Evolutionary conservation across 2,797 vertebrate species (phyloP).

Genomic region (Hapalemur alaotrensis): DNA sequence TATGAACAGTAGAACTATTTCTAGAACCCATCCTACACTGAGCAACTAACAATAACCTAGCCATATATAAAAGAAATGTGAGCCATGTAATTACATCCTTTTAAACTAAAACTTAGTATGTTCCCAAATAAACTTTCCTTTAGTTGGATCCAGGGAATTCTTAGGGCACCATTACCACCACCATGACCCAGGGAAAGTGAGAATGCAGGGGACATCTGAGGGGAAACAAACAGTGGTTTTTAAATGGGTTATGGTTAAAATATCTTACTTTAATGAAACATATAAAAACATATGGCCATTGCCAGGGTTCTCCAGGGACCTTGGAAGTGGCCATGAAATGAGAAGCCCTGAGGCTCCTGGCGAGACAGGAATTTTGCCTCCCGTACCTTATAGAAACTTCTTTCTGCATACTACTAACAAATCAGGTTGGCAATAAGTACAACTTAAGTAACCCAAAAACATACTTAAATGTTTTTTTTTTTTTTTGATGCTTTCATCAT

Average conservation of each 20-base stretch:
- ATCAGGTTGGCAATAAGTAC: neutral
- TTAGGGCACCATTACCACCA: neutral
- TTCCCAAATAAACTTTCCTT: neutral
- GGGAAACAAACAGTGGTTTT: neutral
- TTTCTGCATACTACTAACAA: neutral
- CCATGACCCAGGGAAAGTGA: neutral
- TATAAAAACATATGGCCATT: neutral
- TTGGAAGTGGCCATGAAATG: neutral
- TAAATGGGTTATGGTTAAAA: neutral
- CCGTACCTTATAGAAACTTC: neutral
- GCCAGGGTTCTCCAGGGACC: neutral
- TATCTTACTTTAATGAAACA: neutral
- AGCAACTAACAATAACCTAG: neutral
- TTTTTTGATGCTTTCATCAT: neutral
- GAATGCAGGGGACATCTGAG: neutral
- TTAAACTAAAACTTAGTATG: conserved; percentile 16
- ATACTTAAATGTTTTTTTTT: neutral
- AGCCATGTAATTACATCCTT: neutral
- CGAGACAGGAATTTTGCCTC: neutral
- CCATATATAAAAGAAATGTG: neutral
- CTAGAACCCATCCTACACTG: neutral
- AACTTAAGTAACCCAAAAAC: neutral
- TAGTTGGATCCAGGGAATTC: neutral
- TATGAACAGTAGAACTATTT: neutral
- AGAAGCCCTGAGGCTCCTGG: neutral